Conservation (phyloP, 2,113 vertebrate species). For the Entomyzon cyanotis region DNA sequence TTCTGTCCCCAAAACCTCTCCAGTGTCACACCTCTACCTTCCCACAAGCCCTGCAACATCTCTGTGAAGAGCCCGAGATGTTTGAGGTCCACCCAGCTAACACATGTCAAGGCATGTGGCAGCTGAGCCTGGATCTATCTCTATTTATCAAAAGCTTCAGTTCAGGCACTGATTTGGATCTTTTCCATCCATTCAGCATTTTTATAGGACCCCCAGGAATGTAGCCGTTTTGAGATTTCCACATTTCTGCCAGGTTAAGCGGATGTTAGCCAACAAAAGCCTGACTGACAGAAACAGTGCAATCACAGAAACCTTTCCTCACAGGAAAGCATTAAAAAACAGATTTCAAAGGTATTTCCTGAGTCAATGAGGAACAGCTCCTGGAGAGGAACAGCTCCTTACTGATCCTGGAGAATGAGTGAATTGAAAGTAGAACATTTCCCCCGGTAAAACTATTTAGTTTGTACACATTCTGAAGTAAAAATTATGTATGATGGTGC, state of each 20-base stretch:
- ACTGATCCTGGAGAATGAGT: neutral
- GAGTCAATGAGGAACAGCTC: neutral
- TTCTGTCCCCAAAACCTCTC: neutral
- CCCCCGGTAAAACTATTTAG: neutral
- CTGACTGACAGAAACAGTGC: neutral
- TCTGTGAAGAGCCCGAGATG: rapidly evolving
- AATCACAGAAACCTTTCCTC: neutral
- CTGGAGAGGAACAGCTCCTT: neutral
- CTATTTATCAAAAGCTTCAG: neutral
- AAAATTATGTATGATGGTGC: neutral
- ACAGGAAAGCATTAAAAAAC: neutral
- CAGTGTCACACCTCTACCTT: rapidly evolving
- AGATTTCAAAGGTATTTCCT: neutral
- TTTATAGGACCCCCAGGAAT: neutral
- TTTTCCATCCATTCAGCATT: neutral
- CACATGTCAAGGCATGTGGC: rapidly evolving
- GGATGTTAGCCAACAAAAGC: neutral
- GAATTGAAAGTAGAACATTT: neutral
- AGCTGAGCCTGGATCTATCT: neutral
- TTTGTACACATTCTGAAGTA: neutral
- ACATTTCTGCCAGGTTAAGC: neutral
- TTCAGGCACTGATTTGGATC: neutral
- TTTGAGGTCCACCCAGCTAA: neutral
- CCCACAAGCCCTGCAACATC: neutral
- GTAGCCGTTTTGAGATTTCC: neutral